These are phyloP conservation scores for Mizuhopecten yessoensis DNA, from an alignment of 1,140 invertebrate species.

Conservation along the genomic window DNA sequence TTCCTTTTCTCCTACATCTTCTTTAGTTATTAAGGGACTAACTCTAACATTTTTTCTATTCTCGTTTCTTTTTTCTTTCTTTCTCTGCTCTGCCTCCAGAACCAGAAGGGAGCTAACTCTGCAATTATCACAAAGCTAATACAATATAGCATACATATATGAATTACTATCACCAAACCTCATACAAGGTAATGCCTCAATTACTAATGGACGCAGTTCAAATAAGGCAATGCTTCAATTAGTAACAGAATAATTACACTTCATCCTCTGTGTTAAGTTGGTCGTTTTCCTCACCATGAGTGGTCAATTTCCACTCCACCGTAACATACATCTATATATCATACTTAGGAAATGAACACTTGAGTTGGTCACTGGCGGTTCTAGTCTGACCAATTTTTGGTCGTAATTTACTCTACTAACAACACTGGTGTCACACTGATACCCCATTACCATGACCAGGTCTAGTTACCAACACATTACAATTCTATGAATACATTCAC, in stretches of 20 bases:
- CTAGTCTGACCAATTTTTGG: background rate
- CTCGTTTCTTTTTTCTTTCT: too few relatives aligned
- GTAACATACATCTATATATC: conserved; percentile 23
- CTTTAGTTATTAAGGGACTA: too few relatives aligned
- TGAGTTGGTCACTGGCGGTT: background rate
- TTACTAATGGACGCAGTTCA: background rate
- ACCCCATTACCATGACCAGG: background rate
- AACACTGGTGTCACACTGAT: background rate
- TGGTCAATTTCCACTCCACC: background rate
- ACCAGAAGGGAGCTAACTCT: background rate
- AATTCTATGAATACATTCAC: conserved; percentile 12
- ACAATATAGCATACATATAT: background rate
- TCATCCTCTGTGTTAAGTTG: conserved; percentile 3
- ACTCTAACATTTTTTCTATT: too few relatives aligned
- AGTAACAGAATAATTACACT: conserved; percentile 28
- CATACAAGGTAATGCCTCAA: conserved; percentile 8
- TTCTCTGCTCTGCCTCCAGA: background rate
- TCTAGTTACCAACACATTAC: background rate
- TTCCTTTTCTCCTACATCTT: too few relatives aligned
- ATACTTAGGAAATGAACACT: conserved; percentile 1
- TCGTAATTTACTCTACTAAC: background rate
- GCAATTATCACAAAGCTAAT: background rate
- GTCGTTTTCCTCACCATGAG: background rate
- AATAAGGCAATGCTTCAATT: background rate
- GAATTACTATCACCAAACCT: background rate